Base-by-base conservation (phyloP, 2,113 vertebrate genomes). In the Marmota monax region DNA sequence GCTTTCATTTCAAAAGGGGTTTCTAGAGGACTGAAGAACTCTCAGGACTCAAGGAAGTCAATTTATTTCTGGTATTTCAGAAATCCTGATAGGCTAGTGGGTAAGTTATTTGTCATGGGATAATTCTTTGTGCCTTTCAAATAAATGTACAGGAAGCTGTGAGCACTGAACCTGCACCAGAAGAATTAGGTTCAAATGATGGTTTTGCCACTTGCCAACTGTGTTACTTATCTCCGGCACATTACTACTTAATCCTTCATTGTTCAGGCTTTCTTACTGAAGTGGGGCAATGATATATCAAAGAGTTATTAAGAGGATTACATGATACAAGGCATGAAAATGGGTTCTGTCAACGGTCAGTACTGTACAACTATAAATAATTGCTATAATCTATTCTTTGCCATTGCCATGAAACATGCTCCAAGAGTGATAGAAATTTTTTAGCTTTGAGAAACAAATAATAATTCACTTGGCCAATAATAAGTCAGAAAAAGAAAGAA, bases 261-360 rank as follows among this genome's bases (percentile, higher is more conserved):
- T 42, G 88, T 56, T 32, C 25, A n/a, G 34, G 51, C 37, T 92
- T 97, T 73, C 86, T 83, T 77, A 83, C 53, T 34, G 56, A 79
- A 84, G 48, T 53, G 88, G 61, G 45, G 42, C 80, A 34, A 67
- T 77, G 51, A 93, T 74, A 45, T 77, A 83, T 86, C 51, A 90
- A 42, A 32, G 42, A 32, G 37, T 56, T 92, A 63, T 80, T 83
- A 95, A 84, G 87, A 84, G 63, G 70, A 65, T 93, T 88, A 45
- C 2, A 27, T 48, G 94, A 69, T 45, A 73, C 37, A 53, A 93
- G 56, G 39, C 42, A 88, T 56, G 63, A 53, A 51, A 96, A 78
- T 61, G 22, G 69, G 27, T 32, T 34, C 58, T 73, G 27, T 63
- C 32, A 42, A 9, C 22, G 37, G 61, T 72, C 48, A 94, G 63